Base-by-base conservation (phyloP, 2,113 vertebrate species). In the Aegypius monachus region DNA sequence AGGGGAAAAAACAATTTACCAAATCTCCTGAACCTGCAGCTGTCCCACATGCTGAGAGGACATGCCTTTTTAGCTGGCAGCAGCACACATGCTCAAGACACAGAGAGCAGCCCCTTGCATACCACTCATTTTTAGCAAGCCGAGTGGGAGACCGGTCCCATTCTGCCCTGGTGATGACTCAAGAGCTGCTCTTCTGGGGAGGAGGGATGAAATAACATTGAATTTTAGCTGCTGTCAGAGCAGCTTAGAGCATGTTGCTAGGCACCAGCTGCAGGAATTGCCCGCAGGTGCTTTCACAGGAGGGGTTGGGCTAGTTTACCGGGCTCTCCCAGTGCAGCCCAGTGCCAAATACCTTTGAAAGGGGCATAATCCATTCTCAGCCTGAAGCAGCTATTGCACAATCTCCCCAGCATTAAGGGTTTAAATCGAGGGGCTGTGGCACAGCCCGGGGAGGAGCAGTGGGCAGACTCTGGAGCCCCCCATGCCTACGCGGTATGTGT, bases 221-320 rank as follows among this genome's bases (percentile, higher is more conserved):
- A 62, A 61, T 94, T 97, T 95, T 81, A 65, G 32, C 79, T 78
- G 56, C 34, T 75, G 71, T 53, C 42, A 62, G 77, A 87, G 63
- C 75, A 81, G 84, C 88, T 93, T 36, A 9, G 78, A 92, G 59
- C 55, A 84, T 11, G 94, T 95, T 97, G 97, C 93, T 91, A 95
- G 74, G 93, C 85, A 77, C 74, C 86, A 80, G 92, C 88, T 95
- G 86, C 90, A 84, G 81, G 71, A 91, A 93, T 71, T 15, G 40
- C 83, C 83, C 68, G 23, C 81, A 91, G 92, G 81, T 94, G 80
- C 58, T 78, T 75, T 82, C 4, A 4, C 52, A 70, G 31, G 71
- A 90, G 48, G 56, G 58, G 67, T 3, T 82, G 71, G 72, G 71
- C 81, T 0, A 0, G 19, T 77, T 73, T 63, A 12, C 34, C 34